Conservation (phyloP, 2,797 vertebrate genomes). For the Lophotriccus pileatus region DNA sequence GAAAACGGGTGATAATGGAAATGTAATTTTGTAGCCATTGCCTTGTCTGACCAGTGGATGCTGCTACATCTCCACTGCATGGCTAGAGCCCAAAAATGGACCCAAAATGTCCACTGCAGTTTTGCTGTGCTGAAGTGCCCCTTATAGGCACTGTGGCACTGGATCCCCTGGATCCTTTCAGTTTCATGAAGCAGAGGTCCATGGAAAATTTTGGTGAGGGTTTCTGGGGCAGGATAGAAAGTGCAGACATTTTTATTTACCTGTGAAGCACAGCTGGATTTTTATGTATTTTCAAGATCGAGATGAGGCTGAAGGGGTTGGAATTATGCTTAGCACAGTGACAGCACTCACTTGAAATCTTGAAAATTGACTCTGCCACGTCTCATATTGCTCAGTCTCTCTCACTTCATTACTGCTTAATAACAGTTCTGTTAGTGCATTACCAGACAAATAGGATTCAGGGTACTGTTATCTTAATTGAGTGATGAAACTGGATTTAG, state of each 20-base stretch:
- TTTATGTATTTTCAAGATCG: neutral
- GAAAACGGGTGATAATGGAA: neutral
- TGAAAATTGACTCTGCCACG: neutral
- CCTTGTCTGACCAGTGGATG: neutral
- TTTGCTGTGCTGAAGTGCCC: neutral
- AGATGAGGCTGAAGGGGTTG: neutral
- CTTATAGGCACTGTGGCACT: fast-evolving
- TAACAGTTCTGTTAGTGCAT: neutral
- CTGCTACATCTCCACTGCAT: neutral
- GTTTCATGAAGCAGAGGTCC: neutral
- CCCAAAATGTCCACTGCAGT: neutral
- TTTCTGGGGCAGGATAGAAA: neutral
- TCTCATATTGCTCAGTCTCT: neutral
- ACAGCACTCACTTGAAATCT: neutral
- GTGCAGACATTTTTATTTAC: neutral
- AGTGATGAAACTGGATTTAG: neutral
- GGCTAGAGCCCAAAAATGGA: neutral
- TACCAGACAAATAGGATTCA: neutral
- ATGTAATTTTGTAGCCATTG: neutral
- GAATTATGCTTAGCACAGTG: neutral
- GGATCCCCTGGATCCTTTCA: neutral
- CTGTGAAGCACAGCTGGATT: neutral
- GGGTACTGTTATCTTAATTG: neutral
- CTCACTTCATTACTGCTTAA: neutral
- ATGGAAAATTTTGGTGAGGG: neutral